A percentile compares a stretch with the other conserved stretches of the same genome.
Conservation (phyloP, 2,797 vertebrate species). For the Oceanodroma leucorhoa region DNA sequence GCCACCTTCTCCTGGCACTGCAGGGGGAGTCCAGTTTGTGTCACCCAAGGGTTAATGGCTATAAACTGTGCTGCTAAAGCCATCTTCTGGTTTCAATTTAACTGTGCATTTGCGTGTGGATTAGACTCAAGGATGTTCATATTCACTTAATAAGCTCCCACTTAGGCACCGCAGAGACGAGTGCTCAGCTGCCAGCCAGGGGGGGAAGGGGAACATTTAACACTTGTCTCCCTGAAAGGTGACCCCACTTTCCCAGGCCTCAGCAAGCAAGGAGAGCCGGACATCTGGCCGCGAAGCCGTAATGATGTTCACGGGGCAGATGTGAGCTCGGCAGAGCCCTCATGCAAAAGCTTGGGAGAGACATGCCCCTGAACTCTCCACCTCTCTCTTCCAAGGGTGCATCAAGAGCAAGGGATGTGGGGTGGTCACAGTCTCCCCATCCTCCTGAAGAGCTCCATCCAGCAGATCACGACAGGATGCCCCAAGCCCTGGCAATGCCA, state of each 20-base stretch:
- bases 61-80: constrained; percentile 20
- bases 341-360: accelerated
- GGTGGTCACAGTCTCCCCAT: accelerated
- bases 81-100: constrained; percentile 67
- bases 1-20: neutral
- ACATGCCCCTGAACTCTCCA: neutral
- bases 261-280: neutral
- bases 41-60: constrained; percentile 51
- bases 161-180: neutral
- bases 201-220: neutral
- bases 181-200: neutral
- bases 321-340: neutral
- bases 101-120: constrained; percentile 53
- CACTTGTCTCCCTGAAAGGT: neutral
- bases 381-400: neutral
- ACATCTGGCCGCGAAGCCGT: neutral
- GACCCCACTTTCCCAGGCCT: neutral
- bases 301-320: neutral
- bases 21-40: neutral
- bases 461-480: accelerated
- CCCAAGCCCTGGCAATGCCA: neutral
- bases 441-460: neutral
- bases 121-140: constrained; percentile 51
- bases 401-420: neutral
- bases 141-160: constrained; percentile 39